phyloP scores from a whole-genome alignment of 2,113 vertebrate species.

The Pygoscelis antarcticus region DNA sequence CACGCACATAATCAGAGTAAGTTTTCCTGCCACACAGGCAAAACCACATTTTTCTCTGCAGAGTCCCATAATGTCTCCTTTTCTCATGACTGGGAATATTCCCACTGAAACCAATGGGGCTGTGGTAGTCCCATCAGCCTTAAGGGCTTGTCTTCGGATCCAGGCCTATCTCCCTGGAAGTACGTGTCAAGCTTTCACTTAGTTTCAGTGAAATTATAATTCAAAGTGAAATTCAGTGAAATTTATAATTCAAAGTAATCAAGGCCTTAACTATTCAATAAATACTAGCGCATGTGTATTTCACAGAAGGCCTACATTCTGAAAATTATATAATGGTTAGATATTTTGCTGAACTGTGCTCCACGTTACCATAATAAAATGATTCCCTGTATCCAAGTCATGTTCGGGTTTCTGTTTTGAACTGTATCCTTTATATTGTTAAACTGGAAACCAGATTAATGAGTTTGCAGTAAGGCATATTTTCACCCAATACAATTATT shows the following conservation, averaged over 20 bases:
- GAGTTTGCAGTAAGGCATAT: not conserved
- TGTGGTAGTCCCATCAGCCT: not conserved
- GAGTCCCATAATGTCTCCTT: not conserved
- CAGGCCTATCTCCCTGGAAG: not conserved
- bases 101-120: not conserved
- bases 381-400: not conserved
- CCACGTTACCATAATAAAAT: not conserved
- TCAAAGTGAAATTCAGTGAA: not conserved
- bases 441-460: not conserved
- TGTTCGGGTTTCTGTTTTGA: not conserved
- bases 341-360: not conserved
- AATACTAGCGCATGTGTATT: not conserved
- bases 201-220: not conserved
- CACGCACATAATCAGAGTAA: not conserved
- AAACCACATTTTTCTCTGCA: not conserved
- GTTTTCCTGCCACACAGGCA: not conserved
- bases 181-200: not conserved
- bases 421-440: not conserved
- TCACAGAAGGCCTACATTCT: not conserved
- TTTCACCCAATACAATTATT: not conserved
- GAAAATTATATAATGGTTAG: not conserved
- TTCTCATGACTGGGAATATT: not conserved
- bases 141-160: not conserved
- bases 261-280: not conserved
- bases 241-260: not conserved